Evolutionary conservation across 2,888 invertebrate species (phyloP).

Genomic region (Chalcis sispes): DNA sequence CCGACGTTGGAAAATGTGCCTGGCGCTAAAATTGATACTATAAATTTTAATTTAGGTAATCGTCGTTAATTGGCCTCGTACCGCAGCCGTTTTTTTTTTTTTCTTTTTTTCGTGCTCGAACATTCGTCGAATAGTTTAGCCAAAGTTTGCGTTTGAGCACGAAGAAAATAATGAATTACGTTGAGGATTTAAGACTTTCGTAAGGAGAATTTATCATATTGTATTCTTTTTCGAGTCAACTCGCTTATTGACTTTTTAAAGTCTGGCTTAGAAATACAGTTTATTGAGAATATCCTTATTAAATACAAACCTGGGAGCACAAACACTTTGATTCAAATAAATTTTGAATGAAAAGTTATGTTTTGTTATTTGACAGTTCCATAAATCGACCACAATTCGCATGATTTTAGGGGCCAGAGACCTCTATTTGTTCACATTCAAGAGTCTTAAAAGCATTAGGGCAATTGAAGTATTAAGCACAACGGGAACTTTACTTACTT

Average conservation of each 20-base stretch:
- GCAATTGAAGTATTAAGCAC: slow-evolving; percentile 55
- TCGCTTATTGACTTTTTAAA: too few relatives aligned
- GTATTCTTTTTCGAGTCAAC: too few relatives aligned
- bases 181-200: too few relatives aligned
- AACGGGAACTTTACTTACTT: slow-evolving; percentile 51
- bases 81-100: slow-evolving; percentile 13
- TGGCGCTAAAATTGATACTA: slow-evolving; percentile 30
- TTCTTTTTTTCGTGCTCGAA: background rate
- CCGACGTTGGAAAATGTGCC: slow-evolving; percentile 35
- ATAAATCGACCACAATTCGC: slow-evolving; percentile 45
- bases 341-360: slow-evolving; percentile 1
- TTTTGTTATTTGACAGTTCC: slow-evolving; percentile 21
- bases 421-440: slow-evolving; percentile 39
- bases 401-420: slow-evolving; percentile 36
- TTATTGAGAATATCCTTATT: slow-evolving; percentile 10
- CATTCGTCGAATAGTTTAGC: slow-evolving; percentile 38
- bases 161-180: too few relatives aligned
- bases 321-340: background rate
- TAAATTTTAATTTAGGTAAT: slow-evolving; percentile 50
- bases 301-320: background rate
- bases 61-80: slow-evolving; percentile 15
- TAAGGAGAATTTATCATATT: too few relatives aligned
- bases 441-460: slow-evolving; percentile 47
- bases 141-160: background rate
- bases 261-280: background rate